These are phyloP conservation scores for Orthosia incerta DNA, from an alignment of 2,888 invertebrate genomes.

Conservation along the genomic window DNA sequence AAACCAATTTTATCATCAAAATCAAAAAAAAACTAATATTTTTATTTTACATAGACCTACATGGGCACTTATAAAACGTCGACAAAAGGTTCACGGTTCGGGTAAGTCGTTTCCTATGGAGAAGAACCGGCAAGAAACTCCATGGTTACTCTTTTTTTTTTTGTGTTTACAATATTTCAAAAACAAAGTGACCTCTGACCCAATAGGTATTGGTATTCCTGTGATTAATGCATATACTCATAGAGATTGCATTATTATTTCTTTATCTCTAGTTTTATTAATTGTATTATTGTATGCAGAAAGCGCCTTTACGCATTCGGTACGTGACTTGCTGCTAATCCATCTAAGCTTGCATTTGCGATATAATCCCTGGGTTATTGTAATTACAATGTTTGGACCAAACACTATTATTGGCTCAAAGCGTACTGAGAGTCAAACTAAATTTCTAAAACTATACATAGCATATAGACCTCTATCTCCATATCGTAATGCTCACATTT, in stretches of 20 bases:
- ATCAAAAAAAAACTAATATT: too few species aligned
- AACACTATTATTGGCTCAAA: background rate
- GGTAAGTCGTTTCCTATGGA: too few species aligned
- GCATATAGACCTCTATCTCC: background rate
- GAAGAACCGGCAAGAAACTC: too few species aligned
- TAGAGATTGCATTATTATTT: background rate
- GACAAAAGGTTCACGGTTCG: too few species aligned
- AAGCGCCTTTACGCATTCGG: constrained; percentile 37
- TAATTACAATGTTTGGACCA: constrained; percentile 22
- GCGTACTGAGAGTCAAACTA: too few species aligned
- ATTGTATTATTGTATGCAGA: constrained; percentile 46
- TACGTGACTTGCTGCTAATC: constrained; percentile 53
- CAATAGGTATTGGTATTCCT: background rate
- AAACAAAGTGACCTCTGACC: too few species aligned
- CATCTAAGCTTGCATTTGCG: constrained; percentile 15
- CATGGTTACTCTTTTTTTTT: too few species aligned
- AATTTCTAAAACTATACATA: background rate
- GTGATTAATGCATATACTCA: background rate
- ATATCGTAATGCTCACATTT: background rate
- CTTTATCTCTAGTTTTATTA: constrained; percentile 5
- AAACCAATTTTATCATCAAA: too few species aligned
- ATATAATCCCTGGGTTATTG: constrained; percentile 10
- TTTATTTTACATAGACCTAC: too few species aligned
- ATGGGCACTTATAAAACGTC: too few species aligned
- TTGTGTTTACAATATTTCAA: too few species aligned